Percentiles rank a stretch among this genome's conserved stretches.
Evolutionary conservation across 1,140 invertebrate species (phyloP).

Genomic region (Sminthurinus signatus): DNA sequence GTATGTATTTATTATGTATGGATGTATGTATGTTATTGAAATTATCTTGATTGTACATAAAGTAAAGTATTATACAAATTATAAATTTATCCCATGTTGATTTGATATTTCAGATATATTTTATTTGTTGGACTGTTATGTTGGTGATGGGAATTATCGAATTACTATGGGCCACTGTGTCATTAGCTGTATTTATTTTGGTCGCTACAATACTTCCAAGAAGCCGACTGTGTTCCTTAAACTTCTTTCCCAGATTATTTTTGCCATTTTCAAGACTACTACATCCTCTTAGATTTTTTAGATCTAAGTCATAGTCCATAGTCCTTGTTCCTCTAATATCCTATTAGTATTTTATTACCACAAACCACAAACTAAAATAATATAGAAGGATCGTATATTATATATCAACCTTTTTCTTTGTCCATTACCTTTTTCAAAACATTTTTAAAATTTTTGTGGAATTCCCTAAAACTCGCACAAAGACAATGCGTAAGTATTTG

Average conservation of each 20-base stretch:
- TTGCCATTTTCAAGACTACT: conserved; percentile 16
- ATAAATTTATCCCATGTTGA: too few species aligned
- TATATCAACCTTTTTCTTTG: too few species aligned
- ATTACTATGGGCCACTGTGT: conserved; percentile 35
- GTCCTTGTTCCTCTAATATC: too few species aligned
- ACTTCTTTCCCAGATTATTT: conserved; percentile 23
- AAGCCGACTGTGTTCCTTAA: conserved; percentile 34
- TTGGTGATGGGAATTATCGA: conserved; percentile 37
- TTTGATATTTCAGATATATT: conserved; percentile 7
- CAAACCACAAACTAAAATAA: too few species aligned
- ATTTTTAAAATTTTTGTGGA: too few species aligned
- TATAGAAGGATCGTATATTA: too few species aligned
- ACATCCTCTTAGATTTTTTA: conserved; percentile 2
- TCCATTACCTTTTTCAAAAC: too few species aligned
- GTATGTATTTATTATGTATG: neutral
- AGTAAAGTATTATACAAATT: too few species aligned
- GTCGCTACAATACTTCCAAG: too few species aligned
- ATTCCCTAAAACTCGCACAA: too few species aligned
- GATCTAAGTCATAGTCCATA: neutral
- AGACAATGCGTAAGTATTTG: too few species aligned
- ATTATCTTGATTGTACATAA: neutral
- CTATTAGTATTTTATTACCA: too few species aligned
- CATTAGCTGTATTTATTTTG: conserved; percentile 29
- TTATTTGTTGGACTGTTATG: conserved; percentile 38
- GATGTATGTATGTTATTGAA: conserved; percentile 2